A percentile compares a stretch with the other conserved stretches of the same genome.
phyloP scores from a whole-genome alignment of 2,113 vertebrate species.

The Struthidea cinerea region DNA sequence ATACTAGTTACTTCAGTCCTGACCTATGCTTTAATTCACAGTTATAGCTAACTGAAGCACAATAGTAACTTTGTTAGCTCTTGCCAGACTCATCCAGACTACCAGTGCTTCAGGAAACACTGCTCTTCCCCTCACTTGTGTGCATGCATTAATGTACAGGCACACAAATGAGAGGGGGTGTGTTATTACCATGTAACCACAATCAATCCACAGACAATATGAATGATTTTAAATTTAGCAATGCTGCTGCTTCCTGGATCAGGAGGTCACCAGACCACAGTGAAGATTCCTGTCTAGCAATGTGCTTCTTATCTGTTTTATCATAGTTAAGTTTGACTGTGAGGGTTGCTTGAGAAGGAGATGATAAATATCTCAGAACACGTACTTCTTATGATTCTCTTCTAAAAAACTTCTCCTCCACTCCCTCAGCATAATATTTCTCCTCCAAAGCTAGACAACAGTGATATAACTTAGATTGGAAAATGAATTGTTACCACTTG shows the following conservation, averaged over 20 bases:
- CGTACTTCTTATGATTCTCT: not conserved
- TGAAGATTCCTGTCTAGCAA: not conserved
- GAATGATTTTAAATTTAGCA: not conserved
- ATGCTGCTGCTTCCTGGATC: not conserved
- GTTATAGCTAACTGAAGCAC: not conserved
- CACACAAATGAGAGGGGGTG: not conserved
- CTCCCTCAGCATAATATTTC: not conserved
- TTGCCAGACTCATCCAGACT: not conserved
- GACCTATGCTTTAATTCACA: not conserved
- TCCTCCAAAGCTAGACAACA: not conserved
- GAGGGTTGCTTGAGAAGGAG: not conserved
- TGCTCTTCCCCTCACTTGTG: not conserved
- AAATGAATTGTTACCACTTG: not conserved
- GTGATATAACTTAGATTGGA: not conserved
- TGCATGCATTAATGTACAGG: not conserved
- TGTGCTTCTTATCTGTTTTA: not conserved
- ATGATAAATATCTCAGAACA: not conserved
- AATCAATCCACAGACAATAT: not conserved
- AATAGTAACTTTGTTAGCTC: not conserved
- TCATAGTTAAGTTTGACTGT: not conserved
- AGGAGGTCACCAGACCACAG: not conserved
- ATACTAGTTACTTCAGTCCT: not conserved
- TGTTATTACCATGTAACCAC: accelerated
- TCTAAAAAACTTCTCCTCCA: not conserved
- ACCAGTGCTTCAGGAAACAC: not conserved